Evolutionary conservation across 2,888 invertebrate species (phyloP), one percentile per base, ranked within the genome.

Genomic region (Elegia similella): DNA sequence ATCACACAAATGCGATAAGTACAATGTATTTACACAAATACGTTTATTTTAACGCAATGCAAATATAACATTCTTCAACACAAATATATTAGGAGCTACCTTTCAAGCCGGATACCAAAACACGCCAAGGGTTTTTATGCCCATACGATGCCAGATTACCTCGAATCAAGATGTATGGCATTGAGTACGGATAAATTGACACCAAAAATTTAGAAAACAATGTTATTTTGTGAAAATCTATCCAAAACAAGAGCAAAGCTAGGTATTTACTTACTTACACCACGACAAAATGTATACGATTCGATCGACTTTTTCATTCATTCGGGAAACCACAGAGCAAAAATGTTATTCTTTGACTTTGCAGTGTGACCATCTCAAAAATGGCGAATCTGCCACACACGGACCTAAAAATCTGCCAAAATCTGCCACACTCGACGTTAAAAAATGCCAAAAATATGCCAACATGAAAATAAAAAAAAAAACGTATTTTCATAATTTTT

Each of bases 101-200:
- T 95, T 96, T 96, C 75, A 97, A 92, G 83, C 97, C 97, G 75
- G 96, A 96, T 72, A 97, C 96, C 80, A 96, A 93, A 72, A 96
- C 96, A 85, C 96, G 94, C 96, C 96, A 96, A 84, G 96, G 96
- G 92, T 95, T 95, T 91, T 95, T 95, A 91, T 96, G 95, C 91
- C 95, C 95, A 87, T 96, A 96, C 53, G 96, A 96, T 85, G 96
- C 96, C 80, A 96, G 93, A 92, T 96, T 96, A 89, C 96, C 96
- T 86, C 96, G 94, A 78, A 97, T 95, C 92, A 97, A 93, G 93
- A 97, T 96, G 94, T 97, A 97, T 92, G 96, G 97, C 97, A 97
- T 97, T 91, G 90, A 91, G 86, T 83, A 91, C 89, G 78, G 86
- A 78, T 84, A 70, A 54, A 58, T 64, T 67, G 62, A 57, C 67